Base-by-base conservation (phyloP, 2,888 invertebrate species). In the Stegana nigrithorax region DNA sequence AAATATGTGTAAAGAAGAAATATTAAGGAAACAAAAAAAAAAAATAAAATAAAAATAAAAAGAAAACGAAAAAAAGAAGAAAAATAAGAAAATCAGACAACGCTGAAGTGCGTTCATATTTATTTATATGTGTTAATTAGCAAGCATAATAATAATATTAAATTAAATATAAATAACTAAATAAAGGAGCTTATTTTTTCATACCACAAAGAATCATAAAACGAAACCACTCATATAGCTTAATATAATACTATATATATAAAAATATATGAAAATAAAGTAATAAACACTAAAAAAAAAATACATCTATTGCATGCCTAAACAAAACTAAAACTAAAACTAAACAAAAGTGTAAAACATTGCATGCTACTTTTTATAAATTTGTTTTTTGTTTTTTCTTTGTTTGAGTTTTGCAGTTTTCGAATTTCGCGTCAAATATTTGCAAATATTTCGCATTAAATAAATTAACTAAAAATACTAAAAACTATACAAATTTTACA, bases 131-230 rank as follows among this genome's bases (percentile, higher is more conserved):
- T n/a, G n/a, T n/a, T 14, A 39, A 39, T 39, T 39, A 39, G 39
- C 39, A 39, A n/a, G 21, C 21, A 45, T n/a, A 19, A 19, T 45
- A 45, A 45, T 29, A 29, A 29, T 29, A 29, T 7, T 29, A 29
- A 29, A 29, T 45, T 21, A 19, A 21, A 45, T 12, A 44, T 8
- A 44, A 44, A 47, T 1, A 47, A 47, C 21, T 5, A 17, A 47
- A 14, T 23, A 23, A 47, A 36, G 53, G 53, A 55, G 53, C 53
- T 55, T 55, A 55, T 55, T 55, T 55, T 55, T 55, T 29, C 32
- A 55, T 55, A 36, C 53, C 6, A 17, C 39, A 5, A 21, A 55
- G 29, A 29, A 29, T 32, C 45, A 17, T 45, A 21, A 10, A 39
- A 39, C 39, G 17, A 47, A n/a, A 7, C 42, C n/a, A 42, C 42